phyloP scores from a whole-genome alignment of 2,113 vertebrate genomes.

The Osmerus mordax region DNA sequence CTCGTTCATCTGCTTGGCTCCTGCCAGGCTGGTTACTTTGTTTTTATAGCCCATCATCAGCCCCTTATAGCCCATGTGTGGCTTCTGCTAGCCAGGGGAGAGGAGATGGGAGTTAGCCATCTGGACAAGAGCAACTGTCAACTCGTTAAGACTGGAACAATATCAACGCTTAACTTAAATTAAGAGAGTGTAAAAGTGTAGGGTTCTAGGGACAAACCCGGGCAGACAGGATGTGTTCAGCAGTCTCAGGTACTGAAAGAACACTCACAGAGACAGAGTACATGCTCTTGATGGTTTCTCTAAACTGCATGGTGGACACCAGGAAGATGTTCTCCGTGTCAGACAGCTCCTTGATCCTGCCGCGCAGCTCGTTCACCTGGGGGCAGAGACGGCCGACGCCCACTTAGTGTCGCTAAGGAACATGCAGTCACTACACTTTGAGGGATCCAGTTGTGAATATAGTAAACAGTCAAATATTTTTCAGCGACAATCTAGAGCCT shows the following conservation, averaged over 20 bases:
- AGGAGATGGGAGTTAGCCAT: not conserved
- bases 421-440: not conserved
- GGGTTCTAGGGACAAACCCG: too few species aligned
- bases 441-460: too few species aligned
- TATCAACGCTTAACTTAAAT: too few species aligned
- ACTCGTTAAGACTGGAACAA: too few species aligned
- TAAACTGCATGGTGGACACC: constrained; percentile 84
- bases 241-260: not conserved
- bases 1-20: constrained; percentile 74
- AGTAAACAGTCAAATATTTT: too few species aligned
- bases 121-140: not conserved
- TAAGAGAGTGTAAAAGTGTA: too few species aligned
- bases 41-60: constrained; percentile 88
- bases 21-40: constrained; percentile 78
- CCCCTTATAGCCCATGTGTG: constrained; percentile 85
- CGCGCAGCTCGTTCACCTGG: constrained; percentile 86
- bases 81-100: constrained; percentile 72
- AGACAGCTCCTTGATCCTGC: constrained; percentile 75
- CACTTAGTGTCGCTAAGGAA: too few species aligned
- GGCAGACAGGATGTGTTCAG: not conserved
- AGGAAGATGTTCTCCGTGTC: constrained; percentile 86
- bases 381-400: not conserved
- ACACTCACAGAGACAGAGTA: constrained; percentile 85
- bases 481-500: not conserved
- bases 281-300: constrained; percentile 90